Evolutionary conservation across 2,113 vertebrate species (phyloP), one percentile per base, ranked within the genome.

Genomic region (Dasyornis broadbenti): DNA sequence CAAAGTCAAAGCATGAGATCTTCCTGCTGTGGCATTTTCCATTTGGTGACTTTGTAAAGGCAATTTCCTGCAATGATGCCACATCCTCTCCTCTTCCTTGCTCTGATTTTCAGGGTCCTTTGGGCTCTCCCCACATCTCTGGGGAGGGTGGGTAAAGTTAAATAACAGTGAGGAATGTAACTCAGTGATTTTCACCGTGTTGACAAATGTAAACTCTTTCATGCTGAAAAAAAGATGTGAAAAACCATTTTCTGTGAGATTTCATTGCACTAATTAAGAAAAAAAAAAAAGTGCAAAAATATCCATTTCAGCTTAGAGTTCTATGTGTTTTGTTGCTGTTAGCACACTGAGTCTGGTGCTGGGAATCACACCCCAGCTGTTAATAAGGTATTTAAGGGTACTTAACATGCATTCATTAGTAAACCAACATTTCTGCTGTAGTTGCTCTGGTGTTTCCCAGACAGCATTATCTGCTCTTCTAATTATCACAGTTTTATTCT

Each of bases 391-490:
- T 82, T 93, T 84, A 76, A 87, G 61, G 61, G 9, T 68, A 82
- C 27, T 95, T 95, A 73, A 82, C 22, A 60, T 47, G 19, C 17
- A 90, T 80, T 95, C 75, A 80, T 94, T 90, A 70, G 42, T 91
- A 72, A 96, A 72, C 50, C 45, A 82, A 73, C 66, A 84, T 70
- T 89, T 71, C 65, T 92, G 69, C 83, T 81, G 35, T 66, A 90
- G 50, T n/a, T 80, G 45, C 37, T 82, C 73, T 86, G 66, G 71
- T 91, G 50, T 94, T 96, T 87, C 90, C 87, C 84, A 86, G 86
- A 57, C 63, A 65, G 7, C 10, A 28, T 94, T 85, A 78, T 92
- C 81, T 91, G 50, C 85, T 94, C 35, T 82, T 82, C 71, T 91
- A 86, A 93, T 88, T 90, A 95, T 52, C 35, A 19, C 50, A 50